Base-by-base conservation (phyloP, 2,113 vertebrate genomes). In the Murina feae region DNA sequence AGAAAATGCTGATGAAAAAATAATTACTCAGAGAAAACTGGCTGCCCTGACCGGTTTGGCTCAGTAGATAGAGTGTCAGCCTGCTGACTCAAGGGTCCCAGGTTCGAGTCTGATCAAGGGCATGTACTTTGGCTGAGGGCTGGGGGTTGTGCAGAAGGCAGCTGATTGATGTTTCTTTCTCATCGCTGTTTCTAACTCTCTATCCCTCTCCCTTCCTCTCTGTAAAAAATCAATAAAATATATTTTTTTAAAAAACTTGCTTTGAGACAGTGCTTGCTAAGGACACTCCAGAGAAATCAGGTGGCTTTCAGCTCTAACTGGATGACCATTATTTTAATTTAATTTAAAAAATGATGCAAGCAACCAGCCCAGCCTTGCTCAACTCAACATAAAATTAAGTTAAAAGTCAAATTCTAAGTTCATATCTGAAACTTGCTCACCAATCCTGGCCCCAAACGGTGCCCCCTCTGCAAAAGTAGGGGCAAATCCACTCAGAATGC, bases 381-480 rank as follows among this genome's bases (percentile, higher is more conserved):
- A 89, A 74, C 17, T 37, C 65, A 81, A 53, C 4, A 42, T n/a
- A 88, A 94, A 80, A 68, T 6, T 65, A 47, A 81, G 42, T 30
- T 90, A 35, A 92, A 91, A 95, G 89, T 21, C 28, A 53, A 82
- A 82, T 30, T 76, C 66, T 87, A 76, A 28, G 14, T 51, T 90
- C 53, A 60, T 9, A 63, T 42, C 74, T 88, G 95, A 23, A 90
- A 79, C 20, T 17, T 89, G 5, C 13, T 90, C 74, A 58, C 20
- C n/a, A 84, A 42, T 39, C 21, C 13, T 6, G 14, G 18, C 21
- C 58, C 28, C 65, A 84, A 92, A 58, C 18, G 49, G 11, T n/a
- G 13, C 14, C 58, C 23, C 20, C 12, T 37, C 42, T 35, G 76
- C 51, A 82, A 39, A 84, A 21, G 16, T n/a, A 69, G 58, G 14